These are phyloP conservation scores for Aphaenogaster floridana DNA, from an alignment of 1,140 invertebrate species.

Conservation along the genomic window DNA sequence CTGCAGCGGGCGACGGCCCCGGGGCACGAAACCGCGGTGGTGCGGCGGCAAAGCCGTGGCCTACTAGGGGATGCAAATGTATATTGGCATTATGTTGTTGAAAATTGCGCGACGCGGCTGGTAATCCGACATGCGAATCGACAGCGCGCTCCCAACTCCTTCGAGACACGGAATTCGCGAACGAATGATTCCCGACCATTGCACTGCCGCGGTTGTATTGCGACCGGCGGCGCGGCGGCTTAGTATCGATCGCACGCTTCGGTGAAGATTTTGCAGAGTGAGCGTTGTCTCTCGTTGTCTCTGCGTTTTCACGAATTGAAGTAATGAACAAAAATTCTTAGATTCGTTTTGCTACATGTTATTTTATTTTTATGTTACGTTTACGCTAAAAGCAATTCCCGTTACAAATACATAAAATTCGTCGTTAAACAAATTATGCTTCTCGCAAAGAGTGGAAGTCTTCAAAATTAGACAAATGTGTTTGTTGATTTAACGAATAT, in stretches of 20 bases:
- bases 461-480: neutral
- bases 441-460: neutral
- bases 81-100: conserved; percentile 64
- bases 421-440: neutral
- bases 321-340: neutral
- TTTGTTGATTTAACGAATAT: neutral
- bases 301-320: neutral
- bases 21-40: conserved; percentile 64
- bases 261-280: neutral
- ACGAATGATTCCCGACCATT: conserved; percentile 12
- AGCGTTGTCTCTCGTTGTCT: neutral
- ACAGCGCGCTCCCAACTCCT: conserved; percentile 49
- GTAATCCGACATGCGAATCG: conserved; percentile 52
- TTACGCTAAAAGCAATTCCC: neutral
- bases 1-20: conserved; percentile 46
- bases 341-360: neutral
- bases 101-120: conserved; percentile 65
- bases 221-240: neutral
- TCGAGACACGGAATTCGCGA: conserved; percentile 40
- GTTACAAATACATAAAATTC: conserved; percentile 11
- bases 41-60: conserved; percentile 67
- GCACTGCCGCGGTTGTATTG: neutral
- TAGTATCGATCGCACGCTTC: conserved; percentile 28
- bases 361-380: neutral
- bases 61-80: conserved; percentile 29